phyloP scores from a whole-genome alignment of 2,888 invertebrate species.

The Actias luna region DNA sequence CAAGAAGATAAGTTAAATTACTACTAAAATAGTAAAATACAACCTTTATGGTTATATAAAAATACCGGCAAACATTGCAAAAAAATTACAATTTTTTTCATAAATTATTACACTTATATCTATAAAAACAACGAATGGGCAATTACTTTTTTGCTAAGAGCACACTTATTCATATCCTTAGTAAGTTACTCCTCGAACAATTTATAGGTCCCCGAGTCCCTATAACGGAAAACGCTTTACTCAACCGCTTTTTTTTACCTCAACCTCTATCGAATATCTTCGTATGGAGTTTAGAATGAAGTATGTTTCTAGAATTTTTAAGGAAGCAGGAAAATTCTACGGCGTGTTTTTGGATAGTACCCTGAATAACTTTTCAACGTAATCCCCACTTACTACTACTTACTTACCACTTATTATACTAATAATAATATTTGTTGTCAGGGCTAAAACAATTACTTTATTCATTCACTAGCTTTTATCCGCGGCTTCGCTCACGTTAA shows the following conservation, averaged over 20 bases:
- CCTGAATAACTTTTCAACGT: too few species aligned
- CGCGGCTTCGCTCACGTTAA: too few species aligned
- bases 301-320: not conserved
- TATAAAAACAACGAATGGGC: slow-evolving; percentile 6
- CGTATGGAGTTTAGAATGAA: not conserved
- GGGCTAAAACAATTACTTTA: too few species aligned
- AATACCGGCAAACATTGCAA: not conserved
- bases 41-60: not conserved
- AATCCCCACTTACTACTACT: too few species aligned
- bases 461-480: too few species aligned
- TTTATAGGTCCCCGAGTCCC: slow-evolving; percentile 21
- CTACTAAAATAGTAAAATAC: not conserved
- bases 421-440: too few species aligned
- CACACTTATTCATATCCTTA: slow-evolving; percentile 18
- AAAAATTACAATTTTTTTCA: not conserved
- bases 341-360: too few species aligned
- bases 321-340: too few species aligned
- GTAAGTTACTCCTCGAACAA: slow-evolving; percentile 16
- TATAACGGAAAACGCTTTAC: slow-evolving; percentile 18
- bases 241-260: slow-evolving; percentile 20
- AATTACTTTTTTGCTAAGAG: slow-evolving; percentile 15
- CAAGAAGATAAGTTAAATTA: not conserved
- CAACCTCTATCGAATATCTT: slow-evolving; percentile 16
- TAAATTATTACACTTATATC: not conserved
- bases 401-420: too few species aligned